A percentile compares a stretch with the other conserved stretches of the same genome.
phyloP scores from a whole-genome alignment of 2,888 invertebrate genomes.

The Deladenus siricidicola region DNA sequence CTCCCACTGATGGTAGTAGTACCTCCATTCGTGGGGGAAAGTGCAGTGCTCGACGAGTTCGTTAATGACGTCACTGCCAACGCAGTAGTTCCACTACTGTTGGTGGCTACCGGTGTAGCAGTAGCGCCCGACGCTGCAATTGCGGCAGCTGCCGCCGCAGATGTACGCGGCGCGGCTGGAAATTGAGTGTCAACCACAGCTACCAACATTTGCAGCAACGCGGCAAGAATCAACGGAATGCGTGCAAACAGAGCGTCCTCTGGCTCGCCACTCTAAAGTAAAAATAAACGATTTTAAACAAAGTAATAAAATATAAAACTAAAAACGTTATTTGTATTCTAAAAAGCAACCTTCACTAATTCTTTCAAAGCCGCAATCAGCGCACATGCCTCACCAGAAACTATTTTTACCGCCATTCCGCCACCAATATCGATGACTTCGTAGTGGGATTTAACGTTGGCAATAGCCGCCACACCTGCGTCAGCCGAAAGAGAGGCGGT shows the following conservation, averaged over 20 bases:
- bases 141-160: neutral
- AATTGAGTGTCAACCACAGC: conserved; percentile 33
- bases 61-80: no score
- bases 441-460: conserved; percentile 24
- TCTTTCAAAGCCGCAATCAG: conserved; percentile 41
- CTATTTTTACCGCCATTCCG: conserved; percentile 34
- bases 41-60: no score
- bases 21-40: no score
- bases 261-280: conserved; percentile 35
- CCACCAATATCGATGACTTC: conserved; percentile 43
- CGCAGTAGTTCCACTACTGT: neutral
- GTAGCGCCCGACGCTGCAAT: neutral
- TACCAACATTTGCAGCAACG: conserved; percentile 22
- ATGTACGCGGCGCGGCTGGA: conserved; percentile 18
- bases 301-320: neutral
- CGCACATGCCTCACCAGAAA: conserved; percentile 34
- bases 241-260: conserved; percentile 32
- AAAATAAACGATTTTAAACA: neutral
- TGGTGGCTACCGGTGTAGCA: neutral
- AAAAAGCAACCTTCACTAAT: conserved; percentile 34
- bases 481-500: neutral
- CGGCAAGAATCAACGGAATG: conserved; percentile 24
- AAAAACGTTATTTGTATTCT: neutral
- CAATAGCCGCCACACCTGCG: neutral
- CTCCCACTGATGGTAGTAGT: no score